These are phyloP conservation scores for Acutogordius australiensis DNA, from an alignment of 2,888 invertebrate species.

Conservation along the genomic window DNA sequence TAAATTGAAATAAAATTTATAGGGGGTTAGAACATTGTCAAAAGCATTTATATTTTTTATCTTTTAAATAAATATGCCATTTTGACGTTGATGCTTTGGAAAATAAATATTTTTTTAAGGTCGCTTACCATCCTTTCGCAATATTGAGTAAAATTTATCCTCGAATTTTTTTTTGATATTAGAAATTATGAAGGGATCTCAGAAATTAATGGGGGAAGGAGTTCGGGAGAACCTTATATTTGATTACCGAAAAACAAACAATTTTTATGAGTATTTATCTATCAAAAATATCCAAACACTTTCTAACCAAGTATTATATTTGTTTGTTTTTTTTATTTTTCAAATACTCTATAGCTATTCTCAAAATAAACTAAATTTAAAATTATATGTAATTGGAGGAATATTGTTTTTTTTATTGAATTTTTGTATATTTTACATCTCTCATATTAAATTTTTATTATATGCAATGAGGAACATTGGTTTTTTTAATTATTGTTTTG, in stretches of 20 bases:
- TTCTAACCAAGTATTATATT: background rate
- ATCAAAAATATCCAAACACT: background rate
- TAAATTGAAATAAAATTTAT: no score
- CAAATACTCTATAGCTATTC: background rate
- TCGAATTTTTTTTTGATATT: background rate
- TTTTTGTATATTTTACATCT: background rate
- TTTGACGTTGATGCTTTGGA: no score
- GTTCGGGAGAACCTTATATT: background rate
- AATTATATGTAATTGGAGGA: background rate
- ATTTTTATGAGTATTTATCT: background rate
- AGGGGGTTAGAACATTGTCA: no score
- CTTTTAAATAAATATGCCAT: no score
- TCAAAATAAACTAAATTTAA: background rate
- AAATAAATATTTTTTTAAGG: no score
- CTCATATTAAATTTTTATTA: no score
- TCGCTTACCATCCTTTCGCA: no score
- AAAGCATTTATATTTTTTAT: no score
- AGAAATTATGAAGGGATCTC: slow-evolving; percentile 8
- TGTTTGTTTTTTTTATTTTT: background rate
- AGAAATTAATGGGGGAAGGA: background rate
- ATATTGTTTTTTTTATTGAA: background rate
- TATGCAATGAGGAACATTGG: no score
- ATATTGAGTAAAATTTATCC: no score
- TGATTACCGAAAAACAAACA: background rate
- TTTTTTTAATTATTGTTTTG: no score